Percentiles rank a stretch among this genome's conserved stretches.
phyloP scores from a whole-genome alignment of 1,140 invertebrate genomes.

The Globodera rostochiensis region DNA sequence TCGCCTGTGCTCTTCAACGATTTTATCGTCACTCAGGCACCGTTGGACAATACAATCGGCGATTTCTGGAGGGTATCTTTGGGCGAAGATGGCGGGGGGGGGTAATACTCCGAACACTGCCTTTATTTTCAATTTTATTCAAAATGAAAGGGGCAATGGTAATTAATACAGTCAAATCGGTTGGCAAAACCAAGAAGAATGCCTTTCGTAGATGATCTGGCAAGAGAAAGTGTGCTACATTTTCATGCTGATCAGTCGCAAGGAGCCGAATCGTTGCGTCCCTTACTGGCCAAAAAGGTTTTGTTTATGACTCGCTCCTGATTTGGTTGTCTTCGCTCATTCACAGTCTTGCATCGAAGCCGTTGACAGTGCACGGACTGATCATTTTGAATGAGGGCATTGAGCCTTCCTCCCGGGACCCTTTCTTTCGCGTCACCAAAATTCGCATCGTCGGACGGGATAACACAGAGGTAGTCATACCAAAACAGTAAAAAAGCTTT shows the following conservation, averaged over 20 bases:
- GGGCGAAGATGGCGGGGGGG: too few relatives aligned
- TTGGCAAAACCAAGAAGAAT: not conserved
- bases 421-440: constrained; percentile 54
- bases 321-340: not conserved
- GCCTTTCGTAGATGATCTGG: constrained; percentile 67
- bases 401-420: constrained; percentile 36
- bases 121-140: not conserved
- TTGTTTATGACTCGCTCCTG: not conserved
- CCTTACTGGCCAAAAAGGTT: constrained; percentile 56
- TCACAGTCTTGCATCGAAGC: constrained; percentile 15
- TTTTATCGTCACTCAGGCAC: constrained; percentile 69
- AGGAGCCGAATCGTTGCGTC: constrained; percentile 43
- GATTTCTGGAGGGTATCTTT: constrained; percentile 67
- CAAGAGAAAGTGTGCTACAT: constrained; percentile 68
- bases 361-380: constrained; percentile 32
- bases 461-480: constrained; percentile 39
- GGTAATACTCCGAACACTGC: too few relatives aligned
- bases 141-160: not conserved
- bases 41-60: constrained; percentile 66
- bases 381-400: constrained; percentile 46
- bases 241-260: constrained; percentile 68
- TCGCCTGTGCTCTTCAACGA: constrained; percentile 56
- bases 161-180: too few relatives aligned
- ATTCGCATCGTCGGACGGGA: constrained; percentile 48
- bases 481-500: too few relatives aligned